Evolutionary conservation across 2,888 invertebrate genomes (phyloP).

Genomic region (Lasioglossum lativentre): DNA sequence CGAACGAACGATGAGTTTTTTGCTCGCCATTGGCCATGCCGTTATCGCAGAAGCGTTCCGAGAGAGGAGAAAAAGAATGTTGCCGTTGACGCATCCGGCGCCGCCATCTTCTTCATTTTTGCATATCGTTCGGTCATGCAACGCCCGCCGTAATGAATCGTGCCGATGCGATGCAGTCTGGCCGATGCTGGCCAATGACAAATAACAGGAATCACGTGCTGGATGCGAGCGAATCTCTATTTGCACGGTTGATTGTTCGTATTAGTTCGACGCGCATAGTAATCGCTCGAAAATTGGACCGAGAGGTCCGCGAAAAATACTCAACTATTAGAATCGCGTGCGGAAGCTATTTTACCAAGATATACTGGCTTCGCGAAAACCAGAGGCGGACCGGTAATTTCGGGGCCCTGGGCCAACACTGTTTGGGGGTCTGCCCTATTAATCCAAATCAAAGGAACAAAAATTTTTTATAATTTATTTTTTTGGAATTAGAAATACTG

Average conservation of each 20-base stretch:
- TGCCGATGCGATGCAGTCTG: conserved; percentile 26
- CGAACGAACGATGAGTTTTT: background rate
- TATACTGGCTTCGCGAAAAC: too few relatives aligned
- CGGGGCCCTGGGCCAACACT: too few relatives aligned
- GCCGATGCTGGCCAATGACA: conserved; percentile 31
- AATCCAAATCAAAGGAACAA: too few relatives aligned
- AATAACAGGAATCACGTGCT: conserved; percentile 52
- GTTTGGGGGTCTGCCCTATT: too few relatives aligned
- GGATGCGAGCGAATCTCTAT: conserved; percentile 30
- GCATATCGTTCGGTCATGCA: conserved; percentile 32
- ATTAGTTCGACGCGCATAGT: conserved; percentile 35
- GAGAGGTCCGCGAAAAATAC: conserved; percentile 4
- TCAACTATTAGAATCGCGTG: background rate
- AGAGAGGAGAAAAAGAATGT: conserved; percentile 15
- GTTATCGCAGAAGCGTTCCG: background rate
- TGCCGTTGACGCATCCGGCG: conserved; percentile 19
- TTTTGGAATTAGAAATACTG: too few relatives aligned
- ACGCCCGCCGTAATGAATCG: conserved; percentile 44
- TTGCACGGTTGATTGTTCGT: conserved; percentile 43
- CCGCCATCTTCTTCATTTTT: conserved; percentile 19
- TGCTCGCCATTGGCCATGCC: background rate
- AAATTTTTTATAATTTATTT: too few relatives aligned
- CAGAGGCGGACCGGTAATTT: too few relatives aligned
- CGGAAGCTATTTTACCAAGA: background rate
- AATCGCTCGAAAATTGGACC: conserved; percentile 38